A percentile compares a stretch with the other conserved stretches of the same genome.
phyloP scores from a whole-genome alignment of 2,888 invertebrate genomes.

The Caenorhabditis japonica region DNA sequence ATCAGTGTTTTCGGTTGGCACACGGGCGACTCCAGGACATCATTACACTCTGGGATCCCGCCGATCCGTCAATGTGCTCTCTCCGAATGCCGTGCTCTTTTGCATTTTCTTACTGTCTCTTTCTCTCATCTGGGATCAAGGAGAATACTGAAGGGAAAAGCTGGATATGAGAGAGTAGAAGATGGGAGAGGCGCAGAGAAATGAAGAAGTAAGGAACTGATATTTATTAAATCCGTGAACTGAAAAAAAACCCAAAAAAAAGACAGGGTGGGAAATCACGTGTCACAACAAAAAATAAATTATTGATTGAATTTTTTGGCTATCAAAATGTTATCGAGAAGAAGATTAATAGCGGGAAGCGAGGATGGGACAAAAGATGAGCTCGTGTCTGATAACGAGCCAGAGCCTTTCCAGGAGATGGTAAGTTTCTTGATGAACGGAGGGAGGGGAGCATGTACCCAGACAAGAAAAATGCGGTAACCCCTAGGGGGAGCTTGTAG shows the following conservation, averaged over 20 bases:
- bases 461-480: too few relatives aligned
- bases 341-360: constrained; percentile 27
- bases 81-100: constrained; percentile 8
- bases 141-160: constrained; percentile 30
- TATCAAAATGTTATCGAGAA: constrained; percentile 5
- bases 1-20: constrained; percentile 4
- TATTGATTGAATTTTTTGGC: background rate
- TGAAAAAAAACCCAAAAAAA: constrained; percentile 4
- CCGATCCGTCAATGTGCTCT: background rate
- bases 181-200: constrained; percentile 26
- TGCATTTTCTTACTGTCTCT: constrained; percentile 12
- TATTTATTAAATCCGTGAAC: too few relatives aligned
- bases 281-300: background rate
- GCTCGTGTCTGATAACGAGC: constrained; percentile 18
- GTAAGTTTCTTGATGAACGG: background rate
- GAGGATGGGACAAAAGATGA: constrained; percentile 11
- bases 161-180: constrained; percentile 16
- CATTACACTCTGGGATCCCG: constrained; percentile 48
- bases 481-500: too few relatives aligned
- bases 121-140: constrained; percentile 19
- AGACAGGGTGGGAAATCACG: constrained; percentile 1
- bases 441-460: too few relatives aligned
- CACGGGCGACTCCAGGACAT: constrained; percentile 46
- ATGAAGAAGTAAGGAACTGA: constrained; percentile 9
- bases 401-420: constrained; percentile 43